These are phyloP conservation scores for Ommatoiulus sabulosus DNA, from an alignment of 2,888 invertebrate genomes.

Conservation along the genomic window DNA sequence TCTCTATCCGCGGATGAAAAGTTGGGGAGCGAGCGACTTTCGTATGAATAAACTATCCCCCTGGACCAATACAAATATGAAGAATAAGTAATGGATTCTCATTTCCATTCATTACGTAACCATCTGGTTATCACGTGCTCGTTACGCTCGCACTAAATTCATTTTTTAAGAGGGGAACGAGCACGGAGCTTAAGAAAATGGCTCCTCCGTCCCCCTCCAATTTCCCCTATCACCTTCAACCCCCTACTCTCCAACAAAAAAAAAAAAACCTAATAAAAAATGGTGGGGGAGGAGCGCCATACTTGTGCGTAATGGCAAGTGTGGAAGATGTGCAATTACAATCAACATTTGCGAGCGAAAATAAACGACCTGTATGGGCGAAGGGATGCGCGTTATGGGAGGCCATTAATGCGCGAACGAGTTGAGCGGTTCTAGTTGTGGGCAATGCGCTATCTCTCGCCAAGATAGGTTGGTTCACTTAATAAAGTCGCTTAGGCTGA, in stretches of 20 bases:
- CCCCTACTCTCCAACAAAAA: neutral
- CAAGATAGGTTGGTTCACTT: conserved; percentile 1
- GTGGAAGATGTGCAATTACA: conserved; percentile 50
- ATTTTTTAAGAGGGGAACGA: neutral
- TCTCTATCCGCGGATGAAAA: conserved; percentile 1
- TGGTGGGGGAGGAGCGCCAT: neutral
- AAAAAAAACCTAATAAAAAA: neutral
- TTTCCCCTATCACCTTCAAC: neutral
- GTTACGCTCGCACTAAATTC: conserved; percentile 50
- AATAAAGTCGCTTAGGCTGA: conserved; percentile 48
- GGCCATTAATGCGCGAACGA: neutral
- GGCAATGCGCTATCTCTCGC: neutral
- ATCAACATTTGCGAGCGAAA: conserved; percentile 41
- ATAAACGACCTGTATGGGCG: conserved; percentile 55
- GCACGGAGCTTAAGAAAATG: neutral
- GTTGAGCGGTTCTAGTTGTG: neutral
- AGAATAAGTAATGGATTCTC: conserved; percentile 53
- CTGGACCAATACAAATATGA: conserved; percentile 47
- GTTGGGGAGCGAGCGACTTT: neutral
- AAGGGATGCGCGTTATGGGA: conserved; percentile 34
- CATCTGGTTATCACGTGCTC: conserved; percentile 54
- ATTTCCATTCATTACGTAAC: conserved; percentile 56
- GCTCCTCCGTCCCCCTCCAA: neutral
- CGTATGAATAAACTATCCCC: conserved; percentile 49
- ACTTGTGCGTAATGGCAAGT: conserved; percentile 41